These are phyloP conservation scores for Smittia aterrima DNA, from an alignment of 2,888 invertebrate species.

Conservation along the genomic window DNA sequence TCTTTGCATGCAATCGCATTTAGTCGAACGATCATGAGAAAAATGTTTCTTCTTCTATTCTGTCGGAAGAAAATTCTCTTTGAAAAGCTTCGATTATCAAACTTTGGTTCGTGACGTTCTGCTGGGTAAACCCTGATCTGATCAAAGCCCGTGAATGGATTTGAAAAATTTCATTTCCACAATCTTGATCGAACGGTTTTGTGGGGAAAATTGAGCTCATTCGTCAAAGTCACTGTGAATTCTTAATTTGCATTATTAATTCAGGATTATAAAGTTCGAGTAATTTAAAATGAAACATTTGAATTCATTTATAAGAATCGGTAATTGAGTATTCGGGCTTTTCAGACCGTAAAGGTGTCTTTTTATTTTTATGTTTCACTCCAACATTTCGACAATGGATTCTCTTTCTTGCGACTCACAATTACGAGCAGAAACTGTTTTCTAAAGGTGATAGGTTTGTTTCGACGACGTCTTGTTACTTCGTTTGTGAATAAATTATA, in stretches of 20 bases:
- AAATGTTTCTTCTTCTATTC: no score
- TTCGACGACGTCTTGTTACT: neutral
- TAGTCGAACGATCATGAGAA: no score
- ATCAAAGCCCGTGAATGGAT: no score
- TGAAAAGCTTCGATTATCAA: no score
- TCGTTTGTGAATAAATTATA: constrained; percentile 9
- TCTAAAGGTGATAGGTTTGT: constrained; percentile 20
- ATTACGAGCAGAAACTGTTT: neutral
- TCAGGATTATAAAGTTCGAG: constrained; percentile 32
- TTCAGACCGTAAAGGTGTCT: constrained; percentile 42
- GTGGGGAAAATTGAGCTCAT: neutral
- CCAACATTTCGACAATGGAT: constrained; percentile 2
- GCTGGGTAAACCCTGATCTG: no score
- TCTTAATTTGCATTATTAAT: constrained; percentile 11
- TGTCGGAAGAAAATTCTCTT: no score
- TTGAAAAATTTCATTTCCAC: neutral
- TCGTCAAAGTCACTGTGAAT: constrained; percentile 32
- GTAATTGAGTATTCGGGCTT: constrained; percentile 19
- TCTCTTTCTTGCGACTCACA: neutral
- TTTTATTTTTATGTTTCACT: constrained; percentile 35
- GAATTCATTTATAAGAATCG: constrained; percentile 34
- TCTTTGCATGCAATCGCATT: neutral
- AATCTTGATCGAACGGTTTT: constrained; percentile 19
- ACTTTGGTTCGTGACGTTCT: no score
- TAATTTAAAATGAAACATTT: constrained; percentile 37